A percentile compares a stretch with the other conserved stretches of the same genome.
Evolutionary conservation across 2,113 vertebrate species (phyloP).

Genomic region (Axis porcinus): DNA sequence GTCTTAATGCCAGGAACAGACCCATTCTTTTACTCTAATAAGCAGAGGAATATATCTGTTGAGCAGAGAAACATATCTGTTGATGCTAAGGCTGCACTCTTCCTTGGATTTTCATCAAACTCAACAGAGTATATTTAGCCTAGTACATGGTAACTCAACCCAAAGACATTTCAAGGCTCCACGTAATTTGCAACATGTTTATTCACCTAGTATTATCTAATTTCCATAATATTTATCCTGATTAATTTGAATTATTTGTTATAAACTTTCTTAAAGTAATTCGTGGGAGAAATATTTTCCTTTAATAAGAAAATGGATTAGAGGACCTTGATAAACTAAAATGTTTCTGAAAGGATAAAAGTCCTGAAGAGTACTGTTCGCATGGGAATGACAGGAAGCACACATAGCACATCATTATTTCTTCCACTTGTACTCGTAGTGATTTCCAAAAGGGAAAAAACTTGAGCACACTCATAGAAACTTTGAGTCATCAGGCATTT

Average conservation of each 20-base stretch:
- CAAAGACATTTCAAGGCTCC: background rate
- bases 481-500: constrained; percentile 83
- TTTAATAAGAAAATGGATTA: background rate
- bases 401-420: background rate
- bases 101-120: background rate
- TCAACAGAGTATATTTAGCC: background rate
- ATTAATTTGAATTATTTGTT: background rate
- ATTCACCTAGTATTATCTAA: background rate
- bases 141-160: background rate
- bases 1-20: background rate
- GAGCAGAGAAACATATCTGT: background rate
- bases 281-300: background rate
- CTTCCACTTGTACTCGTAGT: background rate
- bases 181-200: background rate
- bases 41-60: background rate
- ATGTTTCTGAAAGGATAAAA: background rate
- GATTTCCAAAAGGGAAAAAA: constrained; percentile 53
- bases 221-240: background rate
- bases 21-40: background rate
- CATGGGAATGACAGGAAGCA: background rate
- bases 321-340: background rate
- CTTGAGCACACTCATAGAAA: constrained; percentile 59
- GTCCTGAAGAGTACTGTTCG: background rate
- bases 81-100: background rate
- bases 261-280: constrained; percentile 15